Conservation (phyloP, 2,888 invertebrate species). For the Lasius platythorax region DNA sequence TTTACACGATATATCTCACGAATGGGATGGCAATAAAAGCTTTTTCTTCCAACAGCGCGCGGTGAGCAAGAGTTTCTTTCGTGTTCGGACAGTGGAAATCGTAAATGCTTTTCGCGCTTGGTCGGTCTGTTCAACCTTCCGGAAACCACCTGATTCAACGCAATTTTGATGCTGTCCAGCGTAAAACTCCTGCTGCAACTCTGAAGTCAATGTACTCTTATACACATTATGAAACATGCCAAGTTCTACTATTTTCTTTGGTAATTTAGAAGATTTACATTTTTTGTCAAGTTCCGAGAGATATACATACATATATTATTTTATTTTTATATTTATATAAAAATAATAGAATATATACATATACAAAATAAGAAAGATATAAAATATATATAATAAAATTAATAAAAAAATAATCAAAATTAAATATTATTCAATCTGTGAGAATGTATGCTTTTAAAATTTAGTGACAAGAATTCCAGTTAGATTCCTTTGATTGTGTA, state of each 20-base stretch:
- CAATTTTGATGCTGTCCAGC: slow-evolving; percentile 17
- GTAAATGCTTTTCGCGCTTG: slow-evolving; percentile 48
- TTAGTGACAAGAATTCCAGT: neutral
- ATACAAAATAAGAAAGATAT: neutral
- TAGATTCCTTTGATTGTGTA: neutral
- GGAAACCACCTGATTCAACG: slow-evolving; percentile 44
- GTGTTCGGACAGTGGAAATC: slow-evolving; percentile 40
- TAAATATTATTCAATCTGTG: neutral
- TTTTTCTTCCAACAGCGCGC: slow-evolving; percentile 59
- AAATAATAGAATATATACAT: neutral
- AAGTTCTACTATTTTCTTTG: neutral
- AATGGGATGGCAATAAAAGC: slow-evolving; percentile 69
- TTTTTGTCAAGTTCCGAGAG: neutral
- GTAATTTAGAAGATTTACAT: neutral
- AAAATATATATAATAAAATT: neutral
- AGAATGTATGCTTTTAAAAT: neutral
- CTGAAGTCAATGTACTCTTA: neutral
- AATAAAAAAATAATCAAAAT: neutral
- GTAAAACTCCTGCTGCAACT: neutral
- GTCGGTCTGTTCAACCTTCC: slow-evolving; percentile 40
- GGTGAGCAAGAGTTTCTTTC: slow-evolving; percentile 61
- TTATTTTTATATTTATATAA: too few relatives aligned
- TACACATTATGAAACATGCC: neutral
- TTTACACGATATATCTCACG: slow-evolving; percentile 50
- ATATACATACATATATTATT: neutral